Conservation (phyloP, 2,113 vertebrate species). For the Spea multiplicata region DNA sequence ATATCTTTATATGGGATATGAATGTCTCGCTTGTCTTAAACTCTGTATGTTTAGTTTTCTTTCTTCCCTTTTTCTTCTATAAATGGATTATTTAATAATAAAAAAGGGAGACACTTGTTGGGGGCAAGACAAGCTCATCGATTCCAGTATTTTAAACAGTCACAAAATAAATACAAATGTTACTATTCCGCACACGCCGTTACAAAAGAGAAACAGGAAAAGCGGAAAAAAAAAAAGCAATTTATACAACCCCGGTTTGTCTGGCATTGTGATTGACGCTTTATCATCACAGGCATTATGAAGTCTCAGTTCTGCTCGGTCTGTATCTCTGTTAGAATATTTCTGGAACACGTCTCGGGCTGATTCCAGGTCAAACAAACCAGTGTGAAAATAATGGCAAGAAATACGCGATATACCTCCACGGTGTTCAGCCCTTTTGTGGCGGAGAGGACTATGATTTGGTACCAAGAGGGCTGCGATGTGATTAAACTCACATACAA, state of each 20-base stretch:
- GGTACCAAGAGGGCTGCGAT: not conserved
- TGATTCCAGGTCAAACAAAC: constrained; percentile 3
- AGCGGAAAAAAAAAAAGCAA: constrained; percentile 15
- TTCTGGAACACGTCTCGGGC: constrained; percentile 4
- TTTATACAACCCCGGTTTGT: constrained; percentile 15
- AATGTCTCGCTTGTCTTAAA: too few species aligned
- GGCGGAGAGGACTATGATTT: not conserved
- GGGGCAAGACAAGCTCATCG: too few species aligned
- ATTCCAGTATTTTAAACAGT: constrained; percentile 5
- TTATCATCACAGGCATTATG: constrained; percentile 42
- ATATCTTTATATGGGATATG: too few species aligned
- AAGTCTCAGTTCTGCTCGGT: constrained; percentile 21
- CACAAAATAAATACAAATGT: constrained; percentile 25
- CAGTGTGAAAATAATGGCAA: not conserved
- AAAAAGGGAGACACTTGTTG: too few species aligned
- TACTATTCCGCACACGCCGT: constrained; percentile 37
- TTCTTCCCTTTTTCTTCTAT: too few species aligned
- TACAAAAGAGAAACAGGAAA: not conserved
- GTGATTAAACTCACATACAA: not conserved
- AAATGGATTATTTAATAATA: too few species aligned
- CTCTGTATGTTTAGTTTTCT: too few species aligned
- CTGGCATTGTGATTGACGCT: constrained; percentile 29
- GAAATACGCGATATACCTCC: not conserved
- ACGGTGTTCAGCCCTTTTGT: not conserved
- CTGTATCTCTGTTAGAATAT: constrained; percentile 28